Evolutionary conservation across 2,113 vertebrate species (phyloP), one percentile per base, ranked within the genome.

Genomic region (Otolemur garnettii): DNA sequence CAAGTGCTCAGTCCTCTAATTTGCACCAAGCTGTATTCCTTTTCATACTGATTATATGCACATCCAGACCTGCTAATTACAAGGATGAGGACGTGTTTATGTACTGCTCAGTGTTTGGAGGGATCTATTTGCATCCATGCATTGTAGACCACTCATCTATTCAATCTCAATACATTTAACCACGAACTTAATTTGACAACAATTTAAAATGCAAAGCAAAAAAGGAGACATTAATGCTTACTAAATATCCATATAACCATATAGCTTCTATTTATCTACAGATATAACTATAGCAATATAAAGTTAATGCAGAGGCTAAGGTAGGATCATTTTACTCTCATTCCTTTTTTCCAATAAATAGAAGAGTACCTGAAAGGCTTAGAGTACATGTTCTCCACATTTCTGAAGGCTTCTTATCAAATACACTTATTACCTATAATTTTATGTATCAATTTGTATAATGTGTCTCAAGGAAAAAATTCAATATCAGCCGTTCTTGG

Each of bases 391-490:
- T 92, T 97, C 84, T 94, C 33, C 84, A 55, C 64, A 91, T 81
- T 96, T 93, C 53, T 88, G 71, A 96, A 95, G 74, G 64, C 53
- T 93, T 94, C 35, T 78, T 94, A 86, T 79, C 79, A 97, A 96
- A 96, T 83, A 92, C 53, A 13, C 33, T 96, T 91, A 96, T 94
- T 87, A 92, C n/a, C 74, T 28, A 92, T 87, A 81, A 95, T 97
- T 95, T 93, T 96, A 94, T 90, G 19, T 84, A 95, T 85, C 1
- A 45, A 96, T 69, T 77, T 85, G 6, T 80, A 96, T 79, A 78
- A 96, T 88, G 35, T 77, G 97, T 94, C 97, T 97, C 17, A 24
- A 96, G 75, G 93, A 96, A 97, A 88, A 98, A 60, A 97, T 96
- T 96, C 95, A 97, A 8, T 95, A 97, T 97, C 90, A 96, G 64